A percentile compares a stretch with the other conserved stretches of the same genome.
phyloP scores from a whole-genome alignment of 2,888 invertebrate species.

The Machimus rusticus region DNA sequence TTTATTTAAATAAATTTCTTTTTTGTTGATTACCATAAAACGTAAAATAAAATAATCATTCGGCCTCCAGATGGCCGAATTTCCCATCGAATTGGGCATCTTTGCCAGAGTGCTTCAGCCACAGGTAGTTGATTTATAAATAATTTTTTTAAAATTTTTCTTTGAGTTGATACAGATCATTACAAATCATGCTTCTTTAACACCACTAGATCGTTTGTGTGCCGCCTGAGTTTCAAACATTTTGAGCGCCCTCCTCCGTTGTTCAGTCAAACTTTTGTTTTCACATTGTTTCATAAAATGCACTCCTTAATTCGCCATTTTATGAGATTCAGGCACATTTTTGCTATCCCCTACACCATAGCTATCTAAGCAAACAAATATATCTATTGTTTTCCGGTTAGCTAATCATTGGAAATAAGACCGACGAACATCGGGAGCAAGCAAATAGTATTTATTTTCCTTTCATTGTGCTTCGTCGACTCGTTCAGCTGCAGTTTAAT shows the following conservation, averaged over 20 bases:
- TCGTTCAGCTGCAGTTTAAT: not conserved
- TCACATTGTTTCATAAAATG: not conserved
- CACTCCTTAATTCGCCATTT: not conserved
- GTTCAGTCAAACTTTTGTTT: not conserved
- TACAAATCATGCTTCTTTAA: slow-evolving; percentile 26
- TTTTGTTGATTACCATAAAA: not conserved
- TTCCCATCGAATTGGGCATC: slow-evolving; percentile 78
- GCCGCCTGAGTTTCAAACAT: slow-evolving; percentile 3
- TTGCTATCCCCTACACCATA: not conserved
- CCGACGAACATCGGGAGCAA: not conserved
- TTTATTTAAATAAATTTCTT: slow-evolving; percentile 19
- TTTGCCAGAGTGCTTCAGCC: slow-evolving; percentile 78
- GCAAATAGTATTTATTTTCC: not conserved
- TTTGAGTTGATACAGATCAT: slow-evolving; percentile 23
- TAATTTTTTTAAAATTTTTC: slow-evolving; percentile 49
- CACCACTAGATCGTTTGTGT: slow-evolving; percentile 1
- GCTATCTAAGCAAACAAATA: not conserved
- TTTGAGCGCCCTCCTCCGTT: not conserved
- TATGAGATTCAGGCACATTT: not conserved
- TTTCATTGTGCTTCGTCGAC: not conserved
- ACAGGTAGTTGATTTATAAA: slow-evolving; percentile 57
- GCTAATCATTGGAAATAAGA: not conserved
- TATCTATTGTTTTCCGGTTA: not conserved
- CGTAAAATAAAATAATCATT: slow-evolving; percentile 24
- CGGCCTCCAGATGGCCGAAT: slow-evolving; percentile 70